These are phyloP conservation scores for Hemiprocne comata DNA, from an alignment of 2,113 vertebrate species.

Conservation along the genomic window DNA sequence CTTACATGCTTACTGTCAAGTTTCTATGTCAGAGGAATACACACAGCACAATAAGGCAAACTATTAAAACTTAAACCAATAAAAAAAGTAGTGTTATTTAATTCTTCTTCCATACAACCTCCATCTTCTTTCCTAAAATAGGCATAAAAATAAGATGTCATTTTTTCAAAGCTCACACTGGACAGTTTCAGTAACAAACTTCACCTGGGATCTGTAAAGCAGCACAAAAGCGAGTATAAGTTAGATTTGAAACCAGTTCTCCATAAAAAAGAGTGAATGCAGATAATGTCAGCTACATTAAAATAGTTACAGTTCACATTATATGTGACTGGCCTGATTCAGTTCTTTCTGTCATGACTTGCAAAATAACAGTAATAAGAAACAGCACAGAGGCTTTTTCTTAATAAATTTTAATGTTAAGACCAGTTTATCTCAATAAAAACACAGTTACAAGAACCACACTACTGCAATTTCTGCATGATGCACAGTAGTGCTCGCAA, in stretches of 20 bases:
- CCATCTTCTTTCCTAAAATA: conserved; percentile 16
- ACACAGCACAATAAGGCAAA: conserved; percentile 47
- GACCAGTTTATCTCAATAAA: conserved; percentile 56
- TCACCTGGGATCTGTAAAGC: conserved; percentile 6
- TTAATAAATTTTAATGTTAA: conserved; percentile 74
- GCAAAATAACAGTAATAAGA: conserved; percentile 37
- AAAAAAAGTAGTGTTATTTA: not conserved
- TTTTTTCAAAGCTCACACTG: not conserved
- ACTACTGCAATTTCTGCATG: conserved; percentile 23
- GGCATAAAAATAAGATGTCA: not conserved
- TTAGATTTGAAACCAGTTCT: conserved; percentile 50
- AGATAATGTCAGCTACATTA: not conserved
- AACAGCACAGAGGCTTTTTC: conserved; percentile 61
- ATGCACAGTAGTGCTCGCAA: conserved; percentile 37
- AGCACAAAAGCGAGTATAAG: not conserved
- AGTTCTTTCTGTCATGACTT: not conserved
- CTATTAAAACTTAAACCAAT: conserved; percentile 16
- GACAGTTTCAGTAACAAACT: conserved; percentile 31
- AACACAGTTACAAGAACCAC: conserved; percentile 54
- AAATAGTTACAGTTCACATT: not conserved
- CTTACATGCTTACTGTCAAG: not conserved
- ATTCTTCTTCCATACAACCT: conserved; percentile 38
- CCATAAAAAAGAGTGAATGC: not conserved
- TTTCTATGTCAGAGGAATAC: conserved; percentile 13
- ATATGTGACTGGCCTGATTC: not conserved